Base-by-base conservation (phyloP, 2,113 vertebrate genomes). In the Cynopterus brachyotis region DNA sequence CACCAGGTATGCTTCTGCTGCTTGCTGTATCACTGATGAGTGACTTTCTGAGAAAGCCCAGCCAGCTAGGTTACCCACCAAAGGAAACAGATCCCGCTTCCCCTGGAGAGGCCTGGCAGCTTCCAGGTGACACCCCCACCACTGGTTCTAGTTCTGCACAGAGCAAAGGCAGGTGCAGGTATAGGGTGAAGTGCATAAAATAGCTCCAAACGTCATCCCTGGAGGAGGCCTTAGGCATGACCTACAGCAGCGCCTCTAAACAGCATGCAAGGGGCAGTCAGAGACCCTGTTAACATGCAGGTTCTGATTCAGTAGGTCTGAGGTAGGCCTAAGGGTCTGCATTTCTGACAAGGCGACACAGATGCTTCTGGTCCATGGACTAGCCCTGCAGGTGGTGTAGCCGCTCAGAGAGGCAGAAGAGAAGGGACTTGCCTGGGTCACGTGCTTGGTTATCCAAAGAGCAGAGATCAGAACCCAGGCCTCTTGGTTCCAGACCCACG, bases 201-300 rank as follows among this genome's bases (percentile, higher is more conserved):
- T 8, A 28, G 32, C 7, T 2, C n/a, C 35, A 35, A 12, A 30
- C 3, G 0, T 24, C 55, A 15, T 30, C 3, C 24, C 70, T 12
- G 19, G 42, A 26, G 8, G 19, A 70, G 12, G 35, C 26, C 3
- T 2, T 40, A 37, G 59, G 57, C 78, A n/a, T 16, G 24, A 35
- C 81, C 32, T 42, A 32, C 9, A 11, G 9, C 30, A n/a, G 30
- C 0, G 0, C 3, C 6, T 42, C 50, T 35, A 80, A 53, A 16
- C 16, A 2, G 4, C 0, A 11, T 22, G 20, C 4, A 1, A 3
- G 47, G 4, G 28, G 42, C 20, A 0, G 53, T 47, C 66, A 26
- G 7, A 22, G 28, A 80, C 28, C 15, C 9, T n/a, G 42, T 28
- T 22, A 80, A 80, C 81, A 86, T 6, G 60, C 28, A 86, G 19